Base-by-base conservation (phyloP, 35 echinoderm and acorn worm genomes). In the Heliocidaris tuberculata region DNA sequence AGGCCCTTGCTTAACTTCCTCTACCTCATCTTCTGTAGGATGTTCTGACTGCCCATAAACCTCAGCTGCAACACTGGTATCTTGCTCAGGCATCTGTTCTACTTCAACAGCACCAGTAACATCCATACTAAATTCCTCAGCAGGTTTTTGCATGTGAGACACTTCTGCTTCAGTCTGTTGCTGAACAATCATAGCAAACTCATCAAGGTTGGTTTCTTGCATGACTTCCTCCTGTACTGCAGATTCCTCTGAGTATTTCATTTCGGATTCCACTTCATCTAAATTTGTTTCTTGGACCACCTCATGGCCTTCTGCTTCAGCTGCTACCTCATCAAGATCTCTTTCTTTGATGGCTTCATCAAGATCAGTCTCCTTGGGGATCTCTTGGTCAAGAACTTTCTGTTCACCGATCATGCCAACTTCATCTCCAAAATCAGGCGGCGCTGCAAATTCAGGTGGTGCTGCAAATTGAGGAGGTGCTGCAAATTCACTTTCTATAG, bases 171-270 rank as follows among this genome's bases (percentile, higher is more conserved):
- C 52, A 54, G 35, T 32, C 86, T 47, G 27, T 86, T 94, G 92
- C 48, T 13, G 24, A 27, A 31, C 48, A 70, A 27, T 50, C 9
- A 47, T 30, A 17, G 48, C 52, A 86, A 86, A 30, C 59, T 92
- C 85, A 47, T 96, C 70, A 30, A 96, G 70, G 78, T 94, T 31
- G 59, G 94, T 94, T 52, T 86, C 94, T 49, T 87, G 70, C 3
- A 50, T 94, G 24, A 59, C 93, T 35, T 94, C 60, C 85, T 59
- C 31, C 31, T 70, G 65, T 8, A 32, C 19, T 19, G 32, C 9
- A 24, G 47, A 50, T 52, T 56, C 9, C 54, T 42, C 19, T 48
- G 19, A 13, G 27, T 65, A 48, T 59, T 29, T 94, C 65, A 49
- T 94, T 94, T 87, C 35, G 27, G 30, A 29, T 71, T 31, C 50